Conservation (phyloP, 2,797 vertebrate species). For the Catharus ustulatus region DNA sequence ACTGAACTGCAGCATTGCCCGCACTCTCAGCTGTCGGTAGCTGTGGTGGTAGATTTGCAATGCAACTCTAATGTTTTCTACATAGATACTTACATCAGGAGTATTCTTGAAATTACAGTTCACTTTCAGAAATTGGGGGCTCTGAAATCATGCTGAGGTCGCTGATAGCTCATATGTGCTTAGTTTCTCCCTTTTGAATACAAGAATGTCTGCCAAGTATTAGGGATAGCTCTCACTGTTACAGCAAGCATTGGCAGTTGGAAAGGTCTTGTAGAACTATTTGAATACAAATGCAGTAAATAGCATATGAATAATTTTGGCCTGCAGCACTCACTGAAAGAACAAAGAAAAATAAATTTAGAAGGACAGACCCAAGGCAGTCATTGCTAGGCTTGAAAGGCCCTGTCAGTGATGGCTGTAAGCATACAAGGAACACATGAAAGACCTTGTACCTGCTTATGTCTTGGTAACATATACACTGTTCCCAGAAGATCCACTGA, state of each 20-base stretch:
- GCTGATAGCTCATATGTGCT: not conserved
- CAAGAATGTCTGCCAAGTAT: not conserved
- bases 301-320: not conserved
- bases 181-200: not conserved
- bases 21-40: not conserved
- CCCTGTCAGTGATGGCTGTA: not conserved
- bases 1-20: not conserved
- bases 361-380: not conserved
- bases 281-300: constrained; percentile 16
- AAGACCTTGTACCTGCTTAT: not conserved
- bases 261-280: not conserved
- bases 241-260: not conserved
- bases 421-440: not conserved
- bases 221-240: not conserved
- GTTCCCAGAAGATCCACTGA: accelerated
- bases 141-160: not conserved
- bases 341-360: not conserved
- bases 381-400: not conserved
- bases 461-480: not conserved
- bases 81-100: not conserved
- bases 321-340: not conserved
- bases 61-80: accelerated
- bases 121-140: not conserved
- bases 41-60: not conserved
- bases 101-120: not conserved